These are phyloP conservation scores for Lamellibrachia luymesi DNA, from an alignment of 1,140 invertebrate species.

Conservation along the genomic window DNA sequence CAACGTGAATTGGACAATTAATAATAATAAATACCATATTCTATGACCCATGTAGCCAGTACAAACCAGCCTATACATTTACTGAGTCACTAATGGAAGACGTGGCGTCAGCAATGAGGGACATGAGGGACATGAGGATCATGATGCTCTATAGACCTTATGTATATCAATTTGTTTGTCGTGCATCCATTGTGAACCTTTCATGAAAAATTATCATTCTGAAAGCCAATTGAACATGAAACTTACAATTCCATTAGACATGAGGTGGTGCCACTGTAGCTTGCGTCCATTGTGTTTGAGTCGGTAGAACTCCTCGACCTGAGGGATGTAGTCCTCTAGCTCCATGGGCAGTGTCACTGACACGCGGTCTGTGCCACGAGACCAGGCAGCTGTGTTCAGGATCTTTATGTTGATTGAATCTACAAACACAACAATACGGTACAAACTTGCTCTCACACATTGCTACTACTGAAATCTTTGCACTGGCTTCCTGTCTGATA, in stretches of 20 bases:
- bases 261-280: conserved; percentile 99
- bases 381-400: conserved; percentile 97
- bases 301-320: conserved; percentile 72
- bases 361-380: conserved; percentile 81
- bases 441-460: background rate
- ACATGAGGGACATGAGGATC: background rate
- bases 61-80: too few relatives aligned
- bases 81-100: too few relatives aligned
- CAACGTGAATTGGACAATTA: too few relatives aligned
- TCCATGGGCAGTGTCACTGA: conserved; percentile 94
- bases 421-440: conserved; percentile 32
- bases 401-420: conserved; percentile 73
- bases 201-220: conserved; percentile 24
- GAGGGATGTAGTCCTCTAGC: conserved; percentile 96
- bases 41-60: too few relatives aligned
- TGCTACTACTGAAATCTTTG: too few relatives aligned
- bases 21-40: too few relatives aligned
- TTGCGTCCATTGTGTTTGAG: conserved; percentile 94
- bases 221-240: conserved; percentile 10
- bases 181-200: background rate
- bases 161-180: background rate
- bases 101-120: background rate
- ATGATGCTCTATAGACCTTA: background rate
- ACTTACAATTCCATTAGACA: conserved; percentile 84
- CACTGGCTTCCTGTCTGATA: too few relatives aligned